A percentile compares a stretch with the other conserved stretches of the same genome.
phyloP scores from a whole-genome alignment of 2,797 vertebrate species.

The Australoheros facetus region DNA sequence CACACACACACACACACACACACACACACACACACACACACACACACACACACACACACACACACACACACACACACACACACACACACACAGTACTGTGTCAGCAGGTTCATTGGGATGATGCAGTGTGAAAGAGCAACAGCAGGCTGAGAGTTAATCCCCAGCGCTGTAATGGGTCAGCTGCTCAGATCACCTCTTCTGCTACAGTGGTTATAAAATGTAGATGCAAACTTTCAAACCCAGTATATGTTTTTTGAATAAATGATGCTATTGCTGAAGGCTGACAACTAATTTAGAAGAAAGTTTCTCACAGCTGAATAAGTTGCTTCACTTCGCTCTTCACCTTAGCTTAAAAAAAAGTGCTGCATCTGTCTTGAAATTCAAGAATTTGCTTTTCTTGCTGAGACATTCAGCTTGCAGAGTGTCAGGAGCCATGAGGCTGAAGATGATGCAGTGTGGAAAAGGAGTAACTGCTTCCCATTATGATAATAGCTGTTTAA shows the following conservation, averaged over 20 bases:
- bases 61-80: no score
- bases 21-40: background rate
- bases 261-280: background rate
- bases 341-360: background rate
- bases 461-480: background rate
- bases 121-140: background rate
- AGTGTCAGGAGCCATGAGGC: background rate
- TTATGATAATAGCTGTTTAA: background rate
- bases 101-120: conserved; percentile 16
- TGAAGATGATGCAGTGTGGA: background rate
- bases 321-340: background rate
- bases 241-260: background rate
- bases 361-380: background rate
- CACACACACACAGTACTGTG: background rate
- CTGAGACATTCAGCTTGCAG: background rate
- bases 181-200: background rate
- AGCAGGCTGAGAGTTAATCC: conserved; percentile 32
- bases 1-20: no score
- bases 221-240: background rate
- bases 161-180: conserved; percentile 4
- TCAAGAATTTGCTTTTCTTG: background rate
- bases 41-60: no score
- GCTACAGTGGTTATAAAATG: conserved; percentile 3
- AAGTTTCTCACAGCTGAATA: conserved; percentile 9
- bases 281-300: background rate